These are phyloP conservation scores for Drosophila nr. medialis DNA, from an alignment of 2,888 invertebrate genomes.

Conservation along the genomic window DNA sequence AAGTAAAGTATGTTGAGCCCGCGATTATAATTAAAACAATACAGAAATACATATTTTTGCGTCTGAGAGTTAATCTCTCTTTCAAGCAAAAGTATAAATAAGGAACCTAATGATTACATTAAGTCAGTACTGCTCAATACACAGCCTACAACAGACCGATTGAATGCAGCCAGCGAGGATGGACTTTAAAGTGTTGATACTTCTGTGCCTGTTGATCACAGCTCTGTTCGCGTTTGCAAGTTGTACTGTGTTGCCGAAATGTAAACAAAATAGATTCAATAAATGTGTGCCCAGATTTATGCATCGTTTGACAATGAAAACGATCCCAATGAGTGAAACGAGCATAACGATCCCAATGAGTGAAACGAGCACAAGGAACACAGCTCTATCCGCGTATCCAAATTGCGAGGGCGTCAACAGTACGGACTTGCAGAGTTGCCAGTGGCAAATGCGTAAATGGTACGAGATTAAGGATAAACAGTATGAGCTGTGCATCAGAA, in stretches of 20 bases:
- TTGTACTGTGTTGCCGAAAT: too few species aligned
- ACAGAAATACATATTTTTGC: not conserved
- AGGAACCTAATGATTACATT: too few species aligned
- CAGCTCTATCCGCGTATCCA: not conserved
- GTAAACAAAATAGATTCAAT: too few species aligned
- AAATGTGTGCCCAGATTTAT: too few species aligned
- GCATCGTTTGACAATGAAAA: too few species aligned
- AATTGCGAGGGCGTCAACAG: fast-evolving
- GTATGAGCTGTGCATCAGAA: too few species aligned
- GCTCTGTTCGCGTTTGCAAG: too few species aligned
- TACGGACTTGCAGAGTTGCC: not conserved
- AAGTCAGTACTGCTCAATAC: not conserved
- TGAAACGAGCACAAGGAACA: too few species aligned
- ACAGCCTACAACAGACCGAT: not conserved
- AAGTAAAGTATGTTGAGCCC: too few species aligned
- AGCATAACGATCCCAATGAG: too few species aligned
- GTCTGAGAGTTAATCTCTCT: too few species aligned
- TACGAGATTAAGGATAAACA: fast-evolving
- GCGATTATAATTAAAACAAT: too few species aligned
- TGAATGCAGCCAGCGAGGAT: not conserved
- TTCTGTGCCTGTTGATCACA: not conserved
- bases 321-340: not conserved
- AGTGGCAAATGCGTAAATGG: fast-evolving
- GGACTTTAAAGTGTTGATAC: not conserved
- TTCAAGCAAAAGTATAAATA: not conserved